Evolutionary conservation across 2,888 invertebrate species (phyloP).

Genomic region (Yponomeuta evonymella): DNA sequence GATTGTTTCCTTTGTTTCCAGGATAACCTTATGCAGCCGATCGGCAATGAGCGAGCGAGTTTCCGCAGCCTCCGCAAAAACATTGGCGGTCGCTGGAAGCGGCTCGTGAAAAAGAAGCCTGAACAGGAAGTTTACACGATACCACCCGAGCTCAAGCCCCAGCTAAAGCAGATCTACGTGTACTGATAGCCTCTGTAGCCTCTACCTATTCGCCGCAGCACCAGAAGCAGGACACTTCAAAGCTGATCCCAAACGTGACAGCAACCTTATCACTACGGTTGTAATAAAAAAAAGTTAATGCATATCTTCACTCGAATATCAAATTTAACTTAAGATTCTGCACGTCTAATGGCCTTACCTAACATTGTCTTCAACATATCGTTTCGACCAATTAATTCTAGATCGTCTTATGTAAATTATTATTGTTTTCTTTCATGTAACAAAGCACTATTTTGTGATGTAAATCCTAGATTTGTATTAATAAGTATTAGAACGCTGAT

Average conservation of each 20-base stretch:
- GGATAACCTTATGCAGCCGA: constrained; percentile 86
- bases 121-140: constrained; percentile 88
- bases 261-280: constrained; percentile 55
- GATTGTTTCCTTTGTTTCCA: constrained; percentile 69
- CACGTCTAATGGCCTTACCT: constrained; percentile 41
- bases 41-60: constrained; percentile 82
- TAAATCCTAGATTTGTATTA: constrained; percentile 72
- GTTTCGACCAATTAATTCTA: constrained; percentile 70
- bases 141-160: constrained; percentile 90
- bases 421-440: constrained; percentile 56
- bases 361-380: constrained; percentile 61
- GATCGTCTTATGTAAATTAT: constrained; percentile 50
- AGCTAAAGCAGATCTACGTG: constrained; percentile 92
- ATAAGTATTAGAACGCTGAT: constrained; percentile 73
- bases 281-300: constrained; percentile 44
- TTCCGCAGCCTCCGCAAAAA: constrained; percentile 91
- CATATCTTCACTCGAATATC: constrained; percentile 68
- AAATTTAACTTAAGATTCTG: constrained; percentile 44
- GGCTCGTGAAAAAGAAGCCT: constrained; percentile 89
- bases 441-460: constrained; percentile 64
- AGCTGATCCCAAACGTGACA: constrained; percentile 45
- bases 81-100: constrained; percentile 89
- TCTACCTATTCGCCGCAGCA: constrained; percentile 25
- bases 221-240: constrained; percentile 63
- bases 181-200: constrained; percentile 72